Base-by-base conservation (phyloP, 2,113 vertebrate species). In the Felis chaus region DNA sequence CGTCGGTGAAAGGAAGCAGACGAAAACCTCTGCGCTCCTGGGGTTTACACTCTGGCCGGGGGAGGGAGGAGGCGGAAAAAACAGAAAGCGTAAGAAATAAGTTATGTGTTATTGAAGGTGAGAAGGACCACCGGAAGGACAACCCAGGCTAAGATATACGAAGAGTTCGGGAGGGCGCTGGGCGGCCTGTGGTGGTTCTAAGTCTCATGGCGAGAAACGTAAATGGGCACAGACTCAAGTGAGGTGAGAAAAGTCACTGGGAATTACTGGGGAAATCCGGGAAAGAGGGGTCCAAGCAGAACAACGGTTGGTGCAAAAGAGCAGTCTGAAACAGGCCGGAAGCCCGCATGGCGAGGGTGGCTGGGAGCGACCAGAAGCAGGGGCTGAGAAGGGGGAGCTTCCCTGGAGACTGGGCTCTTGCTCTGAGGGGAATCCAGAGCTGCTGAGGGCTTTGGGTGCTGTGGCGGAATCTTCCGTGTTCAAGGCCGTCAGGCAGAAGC, bases 201-300 rank as follows among this genome's bases (percentile, higher is more conserved):
- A 18, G 36, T 7, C 33, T 86, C 39, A 25, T 8, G 50, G 50
- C 50, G 48, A 48, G 50, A 45, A 25, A 12, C 12, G 15, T 31
- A 23, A n/a, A 2, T 65, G 41, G 41, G 6, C 12, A 27, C 55
- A 84, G 79, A 66, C 21, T 6, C 2, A 12, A 13, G 19, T 3
- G 33, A 57, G 16, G 36, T 27, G 13, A 84, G 36, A 36, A 0
- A 1, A 45, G 4, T 84, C 57, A 19, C 0, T 0, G 5, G 33
- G 63, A 1, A 19, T 63, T 50, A 39, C 1, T 31, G 29, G 15
- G 27, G 18, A 3, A 79, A 10, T 36, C 11, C 1, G 53, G 65
- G 33, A 29, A 55, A 66, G 69, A 15, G 27, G 53, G 27, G 27
- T 45, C 78, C 78, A 8, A 13, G 19, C 14, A 71, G 36, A 31